Evolutionary conservation across 2,797 vertebrate genomes (phyloP), one percentile per base, ranked within the genome.

Genomic region (Gymnopithys bicolor): DNA sequence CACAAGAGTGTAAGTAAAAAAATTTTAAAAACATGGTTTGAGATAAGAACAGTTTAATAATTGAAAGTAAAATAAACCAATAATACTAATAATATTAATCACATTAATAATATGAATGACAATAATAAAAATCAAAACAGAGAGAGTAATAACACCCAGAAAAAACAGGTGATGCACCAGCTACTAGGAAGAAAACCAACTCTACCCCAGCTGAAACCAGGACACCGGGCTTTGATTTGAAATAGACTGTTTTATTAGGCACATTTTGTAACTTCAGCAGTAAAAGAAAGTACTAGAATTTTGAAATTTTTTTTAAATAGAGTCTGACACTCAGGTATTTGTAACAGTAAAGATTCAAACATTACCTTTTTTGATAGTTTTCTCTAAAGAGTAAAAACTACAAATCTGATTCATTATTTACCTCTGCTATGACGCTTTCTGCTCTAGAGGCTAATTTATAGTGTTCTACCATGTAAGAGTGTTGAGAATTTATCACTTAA

Each of bases 381-480:
- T 92, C 59, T 74, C 43, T 95, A 55, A 52, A 90, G 68, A 77
- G 19, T 43, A 92, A 94, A 90, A 84, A 19, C 71, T 84, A 94
- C 46, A 75, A 84, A 87, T 86, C 49, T 92, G 58, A 93, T 95
- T 95, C 92, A 89, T 95, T 97, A 86, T 95, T 95, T 73, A 79
- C 32, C 63, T 95, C 49, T 78, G n/a, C 30, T 78, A 39, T 63
- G 64, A 73, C 35, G 71, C 37, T 78, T 93, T 84, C 73, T 95
- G 30, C 59, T 96, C 55, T 79, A 52, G 24, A 35, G 41, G 41
- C 11, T 67, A 41, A 19, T 52, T 95, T 78, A 86, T 90, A 87
- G 78, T 86, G 74, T 85, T 96, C 28, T 77, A 96, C 33, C 86
- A 70, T 83, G 10, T 30, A 33, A 95, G 37, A 75, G 18, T 89